Conservation (phyloP, 2,888 invertebrate species). For the Mylabris sibirica region DNA sequence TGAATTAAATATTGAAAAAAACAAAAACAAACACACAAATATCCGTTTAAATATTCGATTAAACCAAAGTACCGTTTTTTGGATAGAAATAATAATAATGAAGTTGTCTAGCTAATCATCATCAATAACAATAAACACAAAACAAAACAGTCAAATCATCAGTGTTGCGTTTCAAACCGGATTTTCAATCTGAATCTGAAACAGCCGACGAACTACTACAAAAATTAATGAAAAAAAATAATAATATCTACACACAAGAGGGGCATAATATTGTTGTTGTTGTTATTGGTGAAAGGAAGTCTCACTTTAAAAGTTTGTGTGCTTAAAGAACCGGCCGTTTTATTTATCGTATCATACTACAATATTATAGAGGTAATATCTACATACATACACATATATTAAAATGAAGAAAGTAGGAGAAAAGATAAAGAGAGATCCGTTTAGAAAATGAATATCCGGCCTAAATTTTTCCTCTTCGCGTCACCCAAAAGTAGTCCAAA, state of each 20-base stretch:
- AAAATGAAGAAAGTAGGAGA: slow-evolving; percentile 12
- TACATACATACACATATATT: not conserved
- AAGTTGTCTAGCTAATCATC: not conserved
- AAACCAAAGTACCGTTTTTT: not conserved
- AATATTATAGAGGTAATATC: not conserved
- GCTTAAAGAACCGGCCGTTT: not conserved
- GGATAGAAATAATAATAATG: not conserved
- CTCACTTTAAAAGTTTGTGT: not conserved
- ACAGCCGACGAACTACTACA: not conserved
- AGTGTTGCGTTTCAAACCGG: slow-evolving; percentile 28
- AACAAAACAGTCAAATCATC: slow-evolving; percentile 1
- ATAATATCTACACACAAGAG: not conserved
- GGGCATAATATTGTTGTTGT: not conserved
- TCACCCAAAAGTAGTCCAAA: not conserved
- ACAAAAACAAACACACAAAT: not conserved
- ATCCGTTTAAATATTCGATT: not conserved
- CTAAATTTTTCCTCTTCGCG: not conserved
- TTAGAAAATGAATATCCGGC: slow-evolving; percentile 13
- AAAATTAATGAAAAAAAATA: not conserved
- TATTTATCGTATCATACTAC: not conserved
- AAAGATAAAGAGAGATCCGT: slow-evolving; percentile 10
- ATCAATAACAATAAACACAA: not conserved
- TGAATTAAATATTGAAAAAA: not conserved
- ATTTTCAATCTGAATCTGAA: slow-evolving; percentile 30
- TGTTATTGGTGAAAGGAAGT: slow-evolving; percentile 10